A percentile compares a stretch with the other conserved stretches of the same genome.
Conservation (phyloP, 2,797 vertebrate genomes). For the Eulemur coronatus region DNA sequence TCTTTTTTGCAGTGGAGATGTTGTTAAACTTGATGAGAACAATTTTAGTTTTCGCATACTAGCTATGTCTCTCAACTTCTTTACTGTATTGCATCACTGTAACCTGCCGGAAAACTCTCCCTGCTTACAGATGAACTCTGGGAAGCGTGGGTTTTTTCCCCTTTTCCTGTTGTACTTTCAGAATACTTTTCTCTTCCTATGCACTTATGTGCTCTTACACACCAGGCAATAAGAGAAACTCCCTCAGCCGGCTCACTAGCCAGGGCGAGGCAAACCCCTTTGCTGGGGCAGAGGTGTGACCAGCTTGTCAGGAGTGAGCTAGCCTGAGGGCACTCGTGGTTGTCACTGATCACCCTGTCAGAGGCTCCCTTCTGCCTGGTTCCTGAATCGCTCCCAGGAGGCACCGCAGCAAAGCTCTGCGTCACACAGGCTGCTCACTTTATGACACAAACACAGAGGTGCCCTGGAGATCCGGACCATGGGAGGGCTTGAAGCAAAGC, state of each 20-base stretch:
- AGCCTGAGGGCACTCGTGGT: not conserved
- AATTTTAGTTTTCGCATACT: constrained; percentile 21
- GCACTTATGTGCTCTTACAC: not conserved
- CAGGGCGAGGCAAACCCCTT: not conserved
- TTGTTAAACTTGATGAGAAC: constrained; percentile 10
- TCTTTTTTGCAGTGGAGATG: constrained; percentile 15
- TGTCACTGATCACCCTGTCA: not conserved
- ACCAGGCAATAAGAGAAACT: not conserved
- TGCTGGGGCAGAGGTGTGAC: not conserved
- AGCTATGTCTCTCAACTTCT: not conserved
- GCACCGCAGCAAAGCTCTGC: not conserved
- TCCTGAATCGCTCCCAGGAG: not conserved
- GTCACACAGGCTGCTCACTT: too few relatives aligned
- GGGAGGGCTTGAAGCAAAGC: constrained; percentile 21
- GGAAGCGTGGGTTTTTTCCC: not conserved
- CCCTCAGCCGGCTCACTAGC: not conserved
- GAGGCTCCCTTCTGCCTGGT: not conserved
- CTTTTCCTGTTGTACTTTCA: not conserved
- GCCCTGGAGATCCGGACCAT: not conserved
- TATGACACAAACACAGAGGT: not conserved
- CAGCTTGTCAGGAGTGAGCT: too few relatives aligned
- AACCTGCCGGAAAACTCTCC: not conserved
- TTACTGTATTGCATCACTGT: not conserved
- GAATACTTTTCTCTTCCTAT: not conserved
- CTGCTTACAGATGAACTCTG: not conserved